Evolutionary conservation across 1,140 invertebrate genomes (phyloP), one percentile per base, ranked within the genome.

Genomic region (Leptinotarsa texana): DNA sequence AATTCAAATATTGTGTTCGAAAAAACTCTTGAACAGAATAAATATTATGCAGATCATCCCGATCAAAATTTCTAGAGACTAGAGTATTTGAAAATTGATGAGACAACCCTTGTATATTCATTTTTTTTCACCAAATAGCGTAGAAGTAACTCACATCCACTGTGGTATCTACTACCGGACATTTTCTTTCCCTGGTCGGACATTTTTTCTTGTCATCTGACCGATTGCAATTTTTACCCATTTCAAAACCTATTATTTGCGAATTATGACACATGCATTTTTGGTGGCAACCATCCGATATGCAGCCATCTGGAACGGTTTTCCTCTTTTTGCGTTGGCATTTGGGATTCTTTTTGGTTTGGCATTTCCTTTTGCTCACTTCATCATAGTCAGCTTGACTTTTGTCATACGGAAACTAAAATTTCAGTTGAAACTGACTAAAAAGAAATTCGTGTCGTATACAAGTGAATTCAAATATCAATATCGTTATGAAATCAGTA

Each of bases 331-430:
- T 65, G 5, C 63, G 21, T 22, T 65, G 63, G 21, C 63, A 65
- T 65, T 65, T 65, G 6, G 63, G 63, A 27, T 65, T 33, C 11
- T 65, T 33, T 65, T 65, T 33, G n/a, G 13, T 21, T 65, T 65
- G 63, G 21, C 63, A 65, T 33, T 65, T 65, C n/a, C 63, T 65
- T 65, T 65, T 65, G 63, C 63, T 65, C 4, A 65, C 63, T 65
- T 21, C 21, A 22, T 65, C 63, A 33, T 65, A 65, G 21, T 65
- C 22, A 22, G 63, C 63, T 33, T 65, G 63, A 22, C 3, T 33
- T 65, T 65, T 65, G 21, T 65, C 63, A 21, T 21, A 65, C 13
- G 63, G 63, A 65, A n/a, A 22, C 63, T 65, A 22, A 65, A 65
- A 65, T 17, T 57, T 57, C 51, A 57, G 6, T 57, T 57, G 51